Conservation (phyloP, 2,888 invertebrate species). For the Epinotia brunnichana region DNA sequence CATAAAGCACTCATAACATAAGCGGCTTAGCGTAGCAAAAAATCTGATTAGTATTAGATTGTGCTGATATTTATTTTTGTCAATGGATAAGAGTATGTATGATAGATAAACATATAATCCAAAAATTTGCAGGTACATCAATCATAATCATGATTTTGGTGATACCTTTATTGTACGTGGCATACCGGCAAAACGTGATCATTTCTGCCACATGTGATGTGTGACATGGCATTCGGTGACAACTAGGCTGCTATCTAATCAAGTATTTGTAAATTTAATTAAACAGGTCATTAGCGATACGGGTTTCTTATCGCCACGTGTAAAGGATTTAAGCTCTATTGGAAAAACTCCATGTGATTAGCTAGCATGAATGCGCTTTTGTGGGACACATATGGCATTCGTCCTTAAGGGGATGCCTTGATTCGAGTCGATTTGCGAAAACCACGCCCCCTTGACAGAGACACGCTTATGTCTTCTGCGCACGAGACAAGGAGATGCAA, state of each 20-base stretch:
- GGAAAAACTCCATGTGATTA: not conserved
- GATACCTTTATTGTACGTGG: not conserved
- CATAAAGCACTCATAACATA: not conserved
- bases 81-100: not conserved
- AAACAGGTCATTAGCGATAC: constrained; percentile 10
- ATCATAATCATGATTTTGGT: not conserved
- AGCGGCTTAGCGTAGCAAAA: not conserved
- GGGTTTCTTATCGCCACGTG: constrained; percentile 6
- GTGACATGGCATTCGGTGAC: not conserved
- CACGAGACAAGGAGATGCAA: too few species aligned
- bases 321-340: not conserved
- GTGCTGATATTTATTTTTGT: not conserved
- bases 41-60: constrained; percentile 5
- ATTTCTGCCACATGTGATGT: not conserved
- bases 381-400: too few species aligned
- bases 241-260: not conserved
- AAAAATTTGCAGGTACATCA: constrained; percentile 9
- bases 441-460: too few species aligned
- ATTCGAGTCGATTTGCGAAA: too few species aligned
- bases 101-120: too few species aligned
- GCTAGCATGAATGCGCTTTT: too few species aligned
- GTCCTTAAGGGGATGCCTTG: too few species aligned
- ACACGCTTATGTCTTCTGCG: too few species aligned
- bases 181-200: not conserved
- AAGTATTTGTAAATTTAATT: constrained; percentile 25